Conservation (phyloP, 2,797 vertebrate genomes). For the Sebastes hopkinsi region DNA sequence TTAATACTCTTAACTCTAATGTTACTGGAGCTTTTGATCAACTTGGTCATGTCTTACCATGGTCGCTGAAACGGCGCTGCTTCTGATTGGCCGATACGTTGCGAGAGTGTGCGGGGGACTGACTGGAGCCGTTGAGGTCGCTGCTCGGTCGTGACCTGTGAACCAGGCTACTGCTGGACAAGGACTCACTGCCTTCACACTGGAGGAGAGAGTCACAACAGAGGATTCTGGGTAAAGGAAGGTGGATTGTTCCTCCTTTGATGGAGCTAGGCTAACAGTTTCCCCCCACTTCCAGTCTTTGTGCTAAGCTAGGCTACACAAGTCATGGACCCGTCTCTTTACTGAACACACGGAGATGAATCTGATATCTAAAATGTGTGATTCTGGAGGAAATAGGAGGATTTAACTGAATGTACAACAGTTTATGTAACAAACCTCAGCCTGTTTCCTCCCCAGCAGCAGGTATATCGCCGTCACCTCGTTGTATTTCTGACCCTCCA, state of each 20-base stretch:
- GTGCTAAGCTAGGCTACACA: slow-evolving; percentile 20
- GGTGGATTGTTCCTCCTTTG: not conserved
- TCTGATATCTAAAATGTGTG: not conserved
- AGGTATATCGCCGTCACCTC: slow-evolving; percentile 93
- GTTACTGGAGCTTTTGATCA: not conserved
- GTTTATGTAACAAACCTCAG: slow-evolving; percentile 77
- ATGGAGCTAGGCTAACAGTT: not conserved
- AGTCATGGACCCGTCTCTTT: not conserved
- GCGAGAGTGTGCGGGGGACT: slow-evolving; percentile 90
- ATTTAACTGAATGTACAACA: too few species aligned
- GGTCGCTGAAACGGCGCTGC: slow-evolving; percentile 77
- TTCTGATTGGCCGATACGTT: slow-evolving; percentile 88
- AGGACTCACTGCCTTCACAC: slow-evolving; percentile 89
- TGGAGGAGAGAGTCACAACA: slow-evolving; percentile 49
- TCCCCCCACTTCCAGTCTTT: not conserved
- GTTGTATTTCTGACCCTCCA: slow-evolving; percentile 90
- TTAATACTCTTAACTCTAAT: not conserved
- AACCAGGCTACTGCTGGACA: slow-evolving; percentile 85
- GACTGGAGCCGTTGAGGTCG: slow-evolving; percentile 89
- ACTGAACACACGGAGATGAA: not conserved
- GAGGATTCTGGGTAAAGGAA: not conserved
- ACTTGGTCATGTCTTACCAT: slow-evolving; percentile 54
- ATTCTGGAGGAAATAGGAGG: not conserved
- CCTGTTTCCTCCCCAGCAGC: slow-evolving; percentile 90
- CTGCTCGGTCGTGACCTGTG: slow-evolving; percentile 91